Evolutionary conservation across 92 coral and sea anemone species (phyloP).

Genomic region (Nematostella vectensis): DNA sequence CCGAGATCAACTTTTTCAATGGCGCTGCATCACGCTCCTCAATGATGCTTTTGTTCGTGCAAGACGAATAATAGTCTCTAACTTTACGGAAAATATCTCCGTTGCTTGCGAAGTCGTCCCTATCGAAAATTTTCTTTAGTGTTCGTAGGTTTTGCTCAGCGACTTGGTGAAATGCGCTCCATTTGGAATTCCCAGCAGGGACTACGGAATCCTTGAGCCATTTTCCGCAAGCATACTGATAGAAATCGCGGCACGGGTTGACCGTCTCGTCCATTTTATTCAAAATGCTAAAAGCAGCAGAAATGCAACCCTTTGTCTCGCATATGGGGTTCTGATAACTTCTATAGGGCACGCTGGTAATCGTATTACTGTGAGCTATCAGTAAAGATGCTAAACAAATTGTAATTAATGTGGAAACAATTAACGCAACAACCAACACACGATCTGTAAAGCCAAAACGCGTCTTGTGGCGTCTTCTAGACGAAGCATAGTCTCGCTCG

Average conservation of each 20-base stretch:
- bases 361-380: slow-evolving; percentile 35
- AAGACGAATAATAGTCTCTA: slow-evolving; percentile 60
- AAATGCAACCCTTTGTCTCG: slow-evolving; percentile 71
- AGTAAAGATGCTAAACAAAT: slow-evolving; percentile 51
- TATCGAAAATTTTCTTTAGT: slow-evolving; percentile 68
- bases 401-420: slow-evolving; percentile 50
- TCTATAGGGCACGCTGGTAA: slow-evolving; percentile 6
- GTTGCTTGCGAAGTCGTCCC: slow-evolving; percentile 31
- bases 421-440: slow-evolving; percentile 44
- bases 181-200: slow-evolving; percentile 66
- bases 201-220: slow-evolving; percentile 61
- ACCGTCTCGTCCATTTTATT: slow-evolving; percentile 62
- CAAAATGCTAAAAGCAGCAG: slow-evolving; percentile 74
- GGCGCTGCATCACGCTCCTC: slow-evolving; percentile 61
- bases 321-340: slow-evolving; percentile 34
- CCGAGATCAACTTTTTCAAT: slow-evolving; percentile 57
- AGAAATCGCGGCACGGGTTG: slow-evolving; percentile 86
- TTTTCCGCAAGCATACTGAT: slow-evolving; percentile 76
- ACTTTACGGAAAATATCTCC: slow-evolving; percentile 60
- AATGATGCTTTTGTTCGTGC: slow-evolving; percentile 53
- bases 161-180: slow-evolving; percentile 81
- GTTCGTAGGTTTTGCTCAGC: slow-evolving; percentile 57
- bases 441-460: slow-evolving; percentile 78
- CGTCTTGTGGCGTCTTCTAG: slow-evolving; percentile 62
- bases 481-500: slow-evolving; percentile 83